Evolutionary conservation across 2,113 vertebrate species (phyloP), one percentile per base, ranked within the genome.

Genomic region (Sinocyclocheilus anshuiensis): DNA sequence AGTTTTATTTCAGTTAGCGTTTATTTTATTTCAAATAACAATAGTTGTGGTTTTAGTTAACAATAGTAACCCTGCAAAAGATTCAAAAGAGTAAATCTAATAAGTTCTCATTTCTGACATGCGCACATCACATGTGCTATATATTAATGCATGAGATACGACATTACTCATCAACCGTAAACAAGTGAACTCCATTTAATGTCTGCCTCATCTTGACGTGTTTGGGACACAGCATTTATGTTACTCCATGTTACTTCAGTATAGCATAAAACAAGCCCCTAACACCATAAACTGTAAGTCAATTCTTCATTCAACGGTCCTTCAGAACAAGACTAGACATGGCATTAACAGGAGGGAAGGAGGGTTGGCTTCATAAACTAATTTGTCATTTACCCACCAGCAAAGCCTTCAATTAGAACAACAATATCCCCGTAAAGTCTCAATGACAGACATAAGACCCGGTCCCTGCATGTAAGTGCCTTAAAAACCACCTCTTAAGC

Each of bases 321-420:
- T n/a, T 48, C 15, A 42, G 72, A 76, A 79, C 36, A 13, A 50
- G 80, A 76, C 88, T 39, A 61, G 74, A 84, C 84, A 33, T 42
- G 77, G 81, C 82, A 74, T 55, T 82, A 89, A 75, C 86, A 88
- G 86, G 29, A 88, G 82, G 84, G 81, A 84, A 83, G 82, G 59
- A 63, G 55, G 29, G 36, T 26, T 59, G 53, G 83, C 57, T 81
- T 84, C 89, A 84, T 67, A 33, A 88, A 84, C 83, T 90, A 77
- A 91, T 93, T 92, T 87, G 84, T 88, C 45, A 36, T 91, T 90
- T 89, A 71, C 86, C 75, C 69, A 83, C 77, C 53, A 80, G 53
- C 29, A 33, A 86, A 82, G 69, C 76, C 67, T 42, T 81, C 83
- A 85, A 84, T 91, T 89, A 90, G 48, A 5, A 22, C 39, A 89